Evolutionary conservation across 2,888 invertebrate species (phyloP), one percentile per base, ranked within the genome.

Genomic region (Camptogramma bilineatum): DNA sequence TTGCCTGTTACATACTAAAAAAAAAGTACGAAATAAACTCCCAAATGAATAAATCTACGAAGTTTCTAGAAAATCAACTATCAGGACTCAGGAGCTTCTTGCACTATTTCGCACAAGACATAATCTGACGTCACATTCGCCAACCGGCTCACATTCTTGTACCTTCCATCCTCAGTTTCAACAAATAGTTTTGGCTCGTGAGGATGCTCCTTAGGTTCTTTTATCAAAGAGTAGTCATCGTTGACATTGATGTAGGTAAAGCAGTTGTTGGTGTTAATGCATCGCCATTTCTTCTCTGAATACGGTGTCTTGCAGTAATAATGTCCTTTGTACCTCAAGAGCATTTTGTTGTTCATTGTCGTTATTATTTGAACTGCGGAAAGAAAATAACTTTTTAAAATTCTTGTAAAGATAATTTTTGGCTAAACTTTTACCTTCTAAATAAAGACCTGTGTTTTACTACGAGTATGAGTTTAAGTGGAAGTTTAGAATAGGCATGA

Each of bases 241-340:
- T 79, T 75, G 0, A 86, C 75, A 1, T 61, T 72, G 2, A 87
- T 55, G 0, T 78, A 72, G 0, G 82, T 80, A 56, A 68, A 86
- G 54, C 88, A 88, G 0, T 60, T 71, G 48, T 77, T 84, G 0
- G 87, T 88, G 61, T 85, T 83, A 24, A 87, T 80, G 58, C 88
- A 88, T 1, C 88, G 71, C 88, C 88, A 88, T 59, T 83, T 77
- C 19, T 76, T 77, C 62, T 73, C 74, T 52, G 78, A 67, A 28
- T 85, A 82, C 0, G 87, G 85, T 2, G 81, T 74, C 62, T 80
- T 82, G 1, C 79, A 71, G 69, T 87, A 88, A 61, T 82, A 87
- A 55, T 88, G 82, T 0, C 84, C 82, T 66, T 82, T 81, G 69
- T 87, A 87, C 57, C 76, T 77, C 24, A 88, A 59, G 28, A 86